Base-by-base conservation (phyloP, 2,888 invertebrate species). In the Eupithecia insigniata region DNA sequence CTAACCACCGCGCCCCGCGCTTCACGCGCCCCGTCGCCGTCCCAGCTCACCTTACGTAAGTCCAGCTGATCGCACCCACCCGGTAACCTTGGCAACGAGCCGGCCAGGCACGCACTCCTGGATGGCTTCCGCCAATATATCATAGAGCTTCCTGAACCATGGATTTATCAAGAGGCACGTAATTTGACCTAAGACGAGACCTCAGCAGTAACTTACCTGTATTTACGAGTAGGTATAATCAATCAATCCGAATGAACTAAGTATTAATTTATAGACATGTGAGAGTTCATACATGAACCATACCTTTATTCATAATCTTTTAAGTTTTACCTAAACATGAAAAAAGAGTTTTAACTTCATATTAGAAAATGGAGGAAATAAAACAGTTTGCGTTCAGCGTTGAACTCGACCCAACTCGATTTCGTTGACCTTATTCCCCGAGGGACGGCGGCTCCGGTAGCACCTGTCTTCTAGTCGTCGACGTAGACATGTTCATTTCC, bases 1-100 rank as follows among this genome's bases (percentile, higher is more conserved):
- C 92, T 92, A 90, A 82, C 87, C 86, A 83, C 86, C 84, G 77
- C 85, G 81, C 83, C 85, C 84, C 83, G 81, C 82, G 70, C 80
- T 73, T 55, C 83, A 75, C 80, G 82, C 80, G 81, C 79, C 81
- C 82, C 80, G 80, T 78, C 83, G 77, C 79, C 81, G 79, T 79
- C 84, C 84, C 87, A 85, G 85, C 85, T 84, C 84, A 88, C 91
- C 90, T 93, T 93, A 93, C 92, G 90, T 93, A 93, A 93, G 90
- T 87, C 90, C 93, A 93, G 93, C 93, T 93, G 93, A 93, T 93
- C 92, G 89, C 90, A 89, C 91, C 92, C 90, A 89, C 90, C 91
- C 91, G 81, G 92, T 92, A 93, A 92, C 93, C 92, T 93, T 92
- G 92, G 87, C 88, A 90, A 92, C 92, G 87, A 87, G 87, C 87